phyloP scores from a whole-genome alignment of 2,888 invertebrate species.

The Temnothorax unifasciatus region DNA sequence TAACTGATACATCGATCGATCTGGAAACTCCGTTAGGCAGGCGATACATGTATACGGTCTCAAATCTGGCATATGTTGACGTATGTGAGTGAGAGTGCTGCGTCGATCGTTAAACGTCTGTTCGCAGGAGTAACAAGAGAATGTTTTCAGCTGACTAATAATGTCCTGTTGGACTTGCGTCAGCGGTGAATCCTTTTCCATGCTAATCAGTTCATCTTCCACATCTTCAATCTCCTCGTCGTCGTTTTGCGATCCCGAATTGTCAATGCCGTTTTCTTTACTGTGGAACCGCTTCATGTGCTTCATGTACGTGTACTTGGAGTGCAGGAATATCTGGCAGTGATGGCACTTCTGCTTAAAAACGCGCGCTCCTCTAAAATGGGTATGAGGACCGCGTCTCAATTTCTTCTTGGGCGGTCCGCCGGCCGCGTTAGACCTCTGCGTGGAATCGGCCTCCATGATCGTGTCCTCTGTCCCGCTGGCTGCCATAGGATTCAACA shows the following conservation, averaged over 20 bases:
- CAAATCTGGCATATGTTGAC: conserved; percentile 84
- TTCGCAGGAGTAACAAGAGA: conserved; percentile 83
- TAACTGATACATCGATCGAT: conserved; percentile 82
- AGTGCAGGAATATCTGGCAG: conserved; percentile 83
- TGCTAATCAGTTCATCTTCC: conserved; percentile 79
- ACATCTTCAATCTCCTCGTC: conserved; percentile 75
- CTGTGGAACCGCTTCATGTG: conserved; percentile 83
- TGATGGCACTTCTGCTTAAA: conserved; percentile 82
- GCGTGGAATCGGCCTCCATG: conserved; percentile 83
- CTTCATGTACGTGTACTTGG: conserved; percentile 80
- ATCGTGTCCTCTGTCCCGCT: conserved; percentile 74
- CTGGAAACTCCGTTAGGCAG: conserved; percentile 83
- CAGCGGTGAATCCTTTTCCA: conserved; percentile 81
- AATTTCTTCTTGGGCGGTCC: conserved; percentile 74
- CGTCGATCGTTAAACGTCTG: conserved; percentile 81
- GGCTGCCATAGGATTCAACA: conserved; percentile 80
- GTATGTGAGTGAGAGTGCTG: conserved; percentile 82
- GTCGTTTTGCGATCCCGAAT: conserved; percentile 47
- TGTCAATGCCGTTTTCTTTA: conserved; percentile 43
- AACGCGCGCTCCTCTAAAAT: conserved; percentile 79
- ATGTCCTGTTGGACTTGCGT: conserved; percentile 84
- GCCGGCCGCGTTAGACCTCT: conserved; percentile 60
- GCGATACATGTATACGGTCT: conserved; percentile 84
- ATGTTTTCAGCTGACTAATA: conserved; percentile 84
- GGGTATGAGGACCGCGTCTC: conserved; percentile 80